Base-by-base conservation (phyloP, 1,140 invertebrate species). In the Meteorus sp. region DNA sequence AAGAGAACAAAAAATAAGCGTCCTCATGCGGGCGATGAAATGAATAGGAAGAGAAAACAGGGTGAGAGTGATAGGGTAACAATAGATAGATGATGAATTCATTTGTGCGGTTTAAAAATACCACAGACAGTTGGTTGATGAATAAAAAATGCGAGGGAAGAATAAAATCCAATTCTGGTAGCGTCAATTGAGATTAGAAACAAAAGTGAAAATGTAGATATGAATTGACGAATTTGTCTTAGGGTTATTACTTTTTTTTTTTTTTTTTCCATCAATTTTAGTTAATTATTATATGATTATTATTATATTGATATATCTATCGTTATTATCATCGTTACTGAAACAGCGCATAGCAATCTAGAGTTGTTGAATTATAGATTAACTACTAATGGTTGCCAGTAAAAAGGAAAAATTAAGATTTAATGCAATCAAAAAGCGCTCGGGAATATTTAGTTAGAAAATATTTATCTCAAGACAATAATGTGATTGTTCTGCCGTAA, bases 41-140 rank as follows among this genome's bases (percentile, higher is more conserved):
- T 11, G 23, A 47, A 29, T 4, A 31, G 8, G 33, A 31, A 37
- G 23, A 50, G 23, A 37, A 11, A 35, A 41, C 37, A 53, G 51
- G 37, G 51, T 53, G 51, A 53, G 37, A 53, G 35, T 41, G 51
- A n/a, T 41, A 41, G 9, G 6, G n/a, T 23, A 15, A 25, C 17
- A 17, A 20, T 44, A 44, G 3, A 39, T 13, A 7, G 17, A 3
- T 19, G 20, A 19, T n/a, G n/a, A 9, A 47, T 9, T 51, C 11
- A 51, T 51, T 51, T 51, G 17, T 33, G 48, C 27, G 15, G 3
- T 31, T 17, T n/a, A 19, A 19, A 2, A 19, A 6, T 6, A 9
- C 6, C 13, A 39, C 8, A 13, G 4, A 2, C n/a, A n/a, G n/a
- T n/a, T n/a, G 17, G 9, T 37, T n/a, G 17, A 11, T 13, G 17